These are phyloP conservation scores for Drosophila navojoa DNA, from an alignment of 1,140 invertebrate genomes.

Conservation along the genomic window DNA sequence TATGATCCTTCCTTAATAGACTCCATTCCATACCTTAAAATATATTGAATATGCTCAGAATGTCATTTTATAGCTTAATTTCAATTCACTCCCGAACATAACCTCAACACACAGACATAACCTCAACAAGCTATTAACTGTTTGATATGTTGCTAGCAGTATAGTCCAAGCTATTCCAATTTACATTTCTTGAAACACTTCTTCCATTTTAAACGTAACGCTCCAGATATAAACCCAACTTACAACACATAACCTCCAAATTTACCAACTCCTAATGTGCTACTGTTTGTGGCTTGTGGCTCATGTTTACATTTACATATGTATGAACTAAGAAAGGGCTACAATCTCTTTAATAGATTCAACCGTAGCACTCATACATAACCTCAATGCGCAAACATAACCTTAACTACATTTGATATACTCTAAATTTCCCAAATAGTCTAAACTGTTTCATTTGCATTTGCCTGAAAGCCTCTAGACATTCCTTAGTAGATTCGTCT, in stretches of 20 bases:
- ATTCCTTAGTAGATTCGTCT: slow-evolving; percentile 53
- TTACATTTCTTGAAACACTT: no score
- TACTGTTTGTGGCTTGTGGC: background rate
- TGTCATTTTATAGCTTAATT: background rate
- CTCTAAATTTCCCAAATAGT: no score
- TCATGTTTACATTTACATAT: background rate
- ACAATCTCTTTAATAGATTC: background rate
- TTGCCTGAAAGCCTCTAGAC: slow-evolving; percentile 45
- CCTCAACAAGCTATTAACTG: background rate
- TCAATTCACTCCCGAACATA: background rate
- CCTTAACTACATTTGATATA: background rate
- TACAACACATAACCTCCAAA: background rate
- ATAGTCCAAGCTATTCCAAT: background rate
- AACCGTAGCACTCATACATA: background rate
- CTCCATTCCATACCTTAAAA: no score
- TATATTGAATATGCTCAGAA: no score
- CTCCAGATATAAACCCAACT: no score
- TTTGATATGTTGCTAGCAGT: background rate
- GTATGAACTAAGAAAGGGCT: background rate
- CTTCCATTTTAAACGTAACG: no score
- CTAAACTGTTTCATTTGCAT: slow-evolving; percentile 36
- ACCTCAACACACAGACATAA: background rate
- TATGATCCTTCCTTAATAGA: no score
- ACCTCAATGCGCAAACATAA: slow-evolving; percentile 6
- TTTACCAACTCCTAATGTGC: background rate